Base-by-base conservation (phyloP, 2,888 invertebrate species). In the Xylocampa areola region DNA sequence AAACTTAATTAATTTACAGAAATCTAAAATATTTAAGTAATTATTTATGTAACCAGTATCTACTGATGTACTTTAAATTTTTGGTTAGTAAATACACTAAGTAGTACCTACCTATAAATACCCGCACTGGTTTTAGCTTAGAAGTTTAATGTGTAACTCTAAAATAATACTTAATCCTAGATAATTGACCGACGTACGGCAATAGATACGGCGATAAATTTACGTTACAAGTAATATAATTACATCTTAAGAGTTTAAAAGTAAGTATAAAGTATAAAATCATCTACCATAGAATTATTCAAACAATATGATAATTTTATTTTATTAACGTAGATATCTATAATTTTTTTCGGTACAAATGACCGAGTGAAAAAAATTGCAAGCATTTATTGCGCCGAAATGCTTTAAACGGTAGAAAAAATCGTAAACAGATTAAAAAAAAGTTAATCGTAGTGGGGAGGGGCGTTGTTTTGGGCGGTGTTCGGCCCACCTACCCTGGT, bases 401-500 rank as follows among this genome's bases (percentile, higher is more conserved):
- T 70, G 76, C 72, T 74, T 71, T 67, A 77, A 68, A 70, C 69
- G 77, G 73, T 51, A 70, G 74, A 82, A 84, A 86, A 63, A 84
- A 81, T 81, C 77, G 78, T 83, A 82, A 81, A 81, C 82, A 79
- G 80, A 81, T 78, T 77, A 66, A 77, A 79, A 80, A 79, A 76
- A 75, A 73, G 77, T 45, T 77, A 71, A 72, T 73, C 72, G 70
- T 75, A 72, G 76, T 78, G 77, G 81, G 82, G 81, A 75, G 74
- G 80, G 84, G 84, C 82, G 81, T 75, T 53, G 71, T 64, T 61
- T 73, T 84, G 80, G 80, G 83, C 82, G 84, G 77, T 67, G 76
- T 73, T 78, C 67, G 72, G 69, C 77, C 79, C 80, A 79, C 79
- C 79, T 79, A 77, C 72, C 64, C 73, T 75, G 76, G 81, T 70